These are phyloP conservation scores for Lagorchestes hirsutus DNA, from an alignment of 2,797 vertebrate species.

Conservation along the genomic window DNA sequence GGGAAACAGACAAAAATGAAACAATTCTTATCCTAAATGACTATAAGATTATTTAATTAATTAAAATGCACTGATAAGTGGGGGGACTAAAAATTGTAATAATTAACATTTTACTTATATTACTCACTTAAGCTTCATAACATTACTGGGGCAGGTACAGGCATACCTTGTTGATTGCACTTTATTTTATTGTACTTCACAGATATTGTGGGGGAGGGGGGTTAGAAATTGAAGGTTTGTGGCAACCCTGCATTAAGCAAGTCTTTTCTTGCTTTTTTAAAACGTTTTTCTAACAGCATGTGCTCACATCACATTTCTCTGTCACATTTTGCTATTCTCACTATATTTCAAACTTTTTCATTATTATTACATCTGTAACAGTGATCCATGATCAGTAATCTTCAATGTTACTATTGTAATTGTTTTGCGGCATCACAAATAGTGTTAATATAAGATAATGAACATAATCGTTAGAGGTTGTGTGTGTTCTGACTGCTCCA, in stretches of 20 bases:
- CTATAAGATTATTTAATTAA: neutral
- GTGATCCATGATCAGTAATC: neutral
- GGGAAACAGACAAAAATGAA: neutral
- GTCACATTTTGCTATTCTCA: neutral
- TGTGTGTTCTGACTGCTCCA: neutral
- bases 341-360: neutral
- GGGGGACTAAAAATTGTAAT: neutral
- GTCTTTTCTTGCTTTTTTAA: neutral
- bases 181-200: neutral
- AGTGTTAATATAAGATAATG: neutral
- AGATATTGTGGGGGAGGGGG: too few relatives aligned
- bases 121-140: neutral
- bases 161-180: neutral
- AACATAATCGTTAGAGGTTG: neutral
- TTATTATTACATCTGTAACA: neutral
- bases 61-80: neutral
- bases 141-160: neutral
- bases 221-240: neutral
- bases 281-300: neutral
- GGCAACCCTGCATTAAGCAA: neutral
- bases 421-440: neutral
- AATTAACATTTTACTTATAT: neutral
- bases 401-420: neutral
- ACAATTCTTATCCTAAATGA: neutral
- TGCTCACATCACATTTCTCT: neutral